phyloP scores from a whole-genome alignment of 2,113 vertebrate genomes.

The Oncorhynchus mykiss region DNA sequence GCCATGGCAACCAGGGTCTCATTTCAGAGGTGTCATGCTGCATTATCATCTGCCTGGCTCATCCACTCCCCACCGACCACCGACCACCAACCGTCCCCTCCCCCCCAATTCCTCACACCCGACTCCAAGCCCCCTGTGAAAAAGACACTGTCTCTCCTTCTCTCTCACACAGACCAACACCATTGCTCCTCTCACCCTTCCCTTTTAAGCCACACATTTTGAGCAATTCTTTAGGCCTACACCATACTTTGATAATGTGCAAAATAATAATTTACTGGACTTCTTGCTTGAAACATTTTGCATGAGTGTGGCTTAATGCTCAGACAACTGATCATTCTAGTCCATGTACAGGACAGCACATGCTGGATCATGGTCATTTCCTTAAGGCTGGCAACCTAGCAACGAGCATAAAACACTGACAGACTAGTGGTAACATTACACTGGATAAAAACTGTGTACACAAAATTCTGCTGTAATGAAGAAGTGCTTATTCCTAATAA shows the following conservation, averaged over 20 bases:
- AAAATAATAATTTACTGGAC: not conserved
- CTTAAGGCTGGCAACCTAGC: too few relatives aligned
- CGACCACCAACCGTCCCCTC: constrained; percentile 8
- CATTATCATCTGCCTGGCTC: constrained; percentile 74
- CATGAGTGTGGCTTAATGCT: too few relatives aligned
- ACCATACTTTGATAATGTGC: not conserved
- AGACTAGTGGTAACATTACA: not conserved
- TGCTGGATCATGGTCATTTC: too few relatives aligned
- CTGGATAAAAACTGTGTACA: not conserved
- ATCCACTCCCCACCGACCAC: constrained; percentile 30
- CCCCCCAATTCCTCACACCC: constrained; percentile 49
- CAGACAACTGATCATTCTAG: not conserved
- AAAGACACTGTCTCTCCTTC: constrained; percentile 51
- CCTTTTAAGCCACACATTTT: not conserved
- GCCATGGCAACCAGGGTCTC: constrained; percentile 91
- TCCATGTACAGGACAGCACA: too few relatives aligned
- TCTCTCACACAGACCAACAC: constrained; percentile 7
- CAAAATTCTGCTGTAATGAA: not conserved
- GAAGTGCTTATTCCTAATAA: not conserved
- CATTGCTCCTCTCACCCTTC: not conserved
- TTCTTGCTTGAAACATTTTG: too few relatives aligned
- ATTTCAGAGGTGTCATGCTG: constrained; percentile 83
- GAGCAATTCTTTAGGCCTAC: not conserved
- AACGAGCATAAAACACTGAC: not conserved
- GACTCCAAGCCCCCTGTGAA: constrained; percentile 58